These are phyloP conservation scores for Peromyscus polionotus DNA, from an alignment of 2,113 vertebrate genomes.

Conservation along the genomic window DNA sequence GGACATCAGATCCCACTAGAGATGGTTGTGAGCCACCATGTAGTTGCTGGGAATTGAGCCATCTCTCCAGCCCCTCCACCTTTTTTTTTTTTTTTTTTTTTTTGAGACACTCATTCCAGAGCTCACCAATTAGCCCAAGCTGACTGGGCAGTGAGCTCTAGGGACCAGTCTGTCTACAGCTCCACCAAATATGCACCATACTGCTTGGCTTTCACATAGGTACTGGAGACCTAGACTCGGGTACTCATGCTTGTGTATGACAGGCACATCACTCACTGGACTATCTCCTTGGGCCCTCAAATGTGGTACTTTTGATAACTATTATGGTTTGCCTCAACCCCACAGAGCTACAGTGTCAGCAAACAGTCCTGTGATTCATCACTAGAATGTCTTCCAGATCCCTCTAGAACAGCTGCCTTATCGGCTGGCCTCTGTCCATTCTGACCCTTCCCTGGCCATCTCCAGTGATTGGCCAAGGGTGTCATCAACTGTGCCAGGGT, in stretches of 20 bases:
- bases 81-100: too few relatives aligned
- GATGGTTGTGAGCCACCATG: too few relatives aligned
- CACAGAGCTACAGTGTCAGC: neutral
- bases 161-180: neutral
- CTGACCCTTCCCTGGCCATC: neutral
- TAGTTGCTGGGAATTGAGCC: too few relatives aligned
- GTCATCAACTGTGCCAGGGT: too few relatives aligned
- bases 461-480: neutral
- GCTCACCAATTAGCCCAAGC: neutral
- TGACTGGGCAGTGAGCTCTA: too few relatives aligned
- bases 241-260: too few relatives aligned
- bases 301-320: neutral
- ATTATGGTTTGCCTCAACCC: neutral
- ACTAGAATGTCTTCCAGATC: neutral
- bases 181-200: neutral
- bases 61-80: too few relatives aligned
- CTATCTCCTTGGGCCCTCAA: neutral
- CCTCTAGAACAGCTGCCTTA: accelerated
- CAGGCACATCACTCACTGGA: neutral
- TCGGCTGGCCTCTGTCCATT: neutral
- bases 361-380: neutral
- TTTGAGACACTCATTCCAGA: neutral
- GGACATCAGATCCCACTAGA: too few relatives aligned
- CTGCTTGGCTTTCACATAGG: neutral
- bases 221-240: neutral